Evolutionary conservation across 1,140 invertebrate species (phyloP).

Genomic region (Drosophila yakuba): DNA sequence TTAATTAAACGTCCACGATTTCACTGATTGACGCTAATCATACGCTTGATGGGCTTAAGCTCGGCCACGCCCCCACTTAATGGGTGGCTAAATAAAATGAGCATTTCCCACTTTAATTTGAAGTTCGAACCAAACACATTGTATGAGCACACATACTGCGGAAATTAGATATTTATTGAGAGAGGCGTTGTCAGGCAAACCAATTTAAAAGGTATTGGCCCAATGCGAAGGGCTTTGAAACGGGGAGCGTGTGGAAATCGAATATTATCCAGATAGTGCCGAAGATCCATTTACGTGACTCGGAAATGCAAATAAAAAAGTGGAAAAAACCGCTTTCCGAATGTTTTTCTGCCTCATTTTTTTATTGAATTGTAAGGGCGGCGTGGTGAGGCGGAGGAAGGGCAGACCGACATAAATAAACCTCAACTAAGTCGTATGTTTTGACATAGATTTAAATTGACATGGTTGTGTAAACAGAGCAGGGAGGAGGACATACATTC

Average conservation of each 20-base stretch:
- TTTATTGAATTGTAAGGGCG: conserved; percentile 70
- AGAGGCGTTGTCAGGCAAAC: conserved; percentile 38
- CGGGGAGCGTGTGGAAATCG: conserved; percentile 41
- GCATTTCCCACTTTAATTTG: conserved; percentile 43
- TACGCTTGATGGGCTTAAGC: conserved; percentile 43
- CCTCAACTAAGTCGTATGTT: conserved; percentile 81
- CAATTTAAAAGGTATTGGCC: conserved; percentile 42
- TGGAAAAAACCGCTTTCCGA: conserved; percentile 20
- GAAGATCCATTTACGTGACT: conserved; percentile 76
- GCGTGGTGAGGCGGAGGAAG: neutral
- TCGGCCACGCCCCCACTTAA: conserved; percentile 27
- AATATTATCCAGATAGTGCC: conserved; percentile 68
- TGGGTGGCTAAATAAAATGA: neutral
- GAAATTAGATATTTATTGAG: conserved; percentile 66
- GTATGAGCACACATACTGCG: conserved; percentile 12
- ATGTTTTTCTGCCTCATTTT: conserved; percentile 38
- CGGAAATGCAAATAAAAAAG: conserved; percentile 69
- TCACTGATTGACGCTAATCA: conserved; percentile 71
- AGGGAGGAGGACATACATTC: conserved; percentile 15
- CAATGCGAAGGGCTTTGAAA: conserved; percentile 9
- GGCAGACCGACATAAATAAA: conserved; percentile 74
- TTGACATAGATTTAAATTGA: conserved; percentile 83
- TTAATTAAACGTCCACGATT: conserved; percentile 64
- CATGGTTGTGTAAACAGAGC: conserved; percentile 69
- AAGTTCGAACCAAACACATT: neutral